Conservation (phyloP, 2,888 invertebrate species). For the Achlya flavicornis region DNA sequence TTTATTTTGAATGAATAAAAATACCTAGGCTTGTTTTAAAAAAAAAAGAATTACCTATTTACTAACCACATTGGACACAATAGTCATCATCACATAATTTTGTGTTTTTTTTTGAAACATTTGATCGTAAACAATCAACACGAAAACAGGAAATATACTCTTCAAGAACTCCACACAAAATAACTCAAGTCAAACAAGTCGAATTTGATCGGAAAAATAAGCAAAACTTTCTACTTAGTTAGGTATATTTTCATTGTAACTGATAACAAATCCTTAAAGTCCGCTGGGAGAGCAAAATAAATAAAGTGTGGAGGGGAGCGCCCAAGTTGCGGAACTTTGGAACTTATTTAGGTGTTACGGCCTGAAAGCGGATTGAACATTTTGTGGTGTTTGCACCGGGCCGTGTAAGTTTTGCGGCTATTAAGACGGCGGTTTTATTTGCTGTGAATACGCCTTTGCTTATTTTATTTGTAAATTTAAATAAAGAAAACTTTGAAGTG, state of each 20-base stretch:
- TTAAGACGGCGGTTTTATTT: slow-evolving; percentile 7
- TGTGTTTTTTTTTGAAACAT: too few relatives aligned
- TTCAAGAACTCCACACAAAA: slow-evolving; percentile 10
- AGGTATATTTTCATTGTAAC: slow-evolving; percentile 41
- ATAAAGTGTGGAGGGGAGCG: slow-evolving; percentile 41
- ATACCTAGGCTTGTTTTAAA: too few relatives aligned
- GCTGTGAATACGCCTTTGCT: not conserved
- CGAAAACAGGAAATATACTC: not conserved
- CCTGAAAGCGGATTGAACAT: slow-evolving; percentile 17
- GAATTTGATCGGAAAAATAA: slow-evolving; percentile 22
- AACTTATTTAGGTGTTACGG: slow-evolving; percentile 31
- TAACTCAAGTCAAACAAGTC: slow-evolving; percentile 17
- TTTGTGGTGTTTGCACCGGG: slow-evolving; percentile 15
- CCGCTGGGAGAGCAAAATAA: slow-evolving; percentile 40
- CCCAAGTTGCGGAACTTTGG: slow-evolving; percentile 26
- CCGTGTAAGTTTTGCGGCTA: not conserved
- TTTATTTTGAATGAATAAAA: too few relatives aligned
- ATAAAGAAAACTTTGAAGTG: too few relatives aligned
- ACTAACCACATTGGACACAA: too few relatives aligned
- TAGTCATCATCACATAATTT: too few relatives aligned
- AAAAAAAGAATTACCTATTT: too few relatives aligned
- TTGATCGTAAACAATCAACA: too few relatives aligned
- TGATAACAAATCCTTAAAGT: slow-evolving; percentile 40
- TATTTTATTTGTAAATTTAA: not conserved
- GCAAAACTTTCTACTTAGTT: slow-evolving; percentile 32